Conservation (phyloP, 2,113 vertebrate genomes). For the Crocuta crocuta region DNA sequence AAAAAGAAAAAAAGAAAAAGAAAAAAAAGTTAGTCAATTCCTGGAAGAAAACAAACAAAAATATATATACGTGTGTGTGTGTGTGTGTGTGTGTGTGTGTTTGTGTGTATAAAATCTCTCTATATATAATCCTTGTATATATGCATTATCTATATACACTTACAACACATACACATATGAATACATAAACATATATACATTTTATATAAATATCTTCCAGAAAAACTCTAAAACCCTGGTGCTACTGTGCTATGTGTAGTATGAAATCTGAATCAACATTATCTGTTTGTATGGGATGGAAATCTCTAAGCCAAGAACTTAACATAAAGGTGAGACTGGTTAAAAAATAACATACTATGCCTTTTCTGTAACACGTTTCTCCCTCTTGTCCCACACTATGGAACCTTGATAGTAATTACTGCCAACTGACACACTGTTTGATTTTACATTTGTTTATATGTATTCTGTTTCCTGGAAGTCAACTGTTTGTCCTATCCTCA, state of each 20-base stretch:
- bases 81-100: background rate
- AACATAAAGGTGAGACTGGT: background rate
- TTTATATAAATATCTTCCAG: background rate
- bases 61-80: background rate
- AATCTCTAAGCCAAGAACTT: background rate
- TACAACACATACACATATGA: background rate
- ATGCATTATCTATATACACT: background rate
- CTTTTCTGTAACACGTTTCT: background rate
- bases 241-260: accelerated
- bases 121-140: background rate
- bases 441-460: background rate
- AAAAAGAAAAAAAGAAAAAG: background rate
- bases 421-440: background rate
- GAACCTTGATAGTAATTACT: background rate
- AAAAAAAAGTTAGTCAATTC: background rate
- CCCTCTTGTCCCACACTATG: too few species aligned
- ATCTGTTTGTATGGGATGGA: background rate
- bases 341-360: background rate
- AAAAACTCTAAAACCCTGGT: background rate
- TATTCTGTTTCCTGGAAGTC: background rate
- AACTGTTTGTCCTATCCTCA: background rate
- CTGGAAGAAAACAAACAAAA: background rate
- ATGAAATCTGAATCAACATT: background rate
- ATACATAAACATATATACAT: background rate
- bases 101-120: background rate